Base-by-base conservation (phyloP, 2,888 invertebrate genomes). In the Melanostoma mellinum region DNA sequence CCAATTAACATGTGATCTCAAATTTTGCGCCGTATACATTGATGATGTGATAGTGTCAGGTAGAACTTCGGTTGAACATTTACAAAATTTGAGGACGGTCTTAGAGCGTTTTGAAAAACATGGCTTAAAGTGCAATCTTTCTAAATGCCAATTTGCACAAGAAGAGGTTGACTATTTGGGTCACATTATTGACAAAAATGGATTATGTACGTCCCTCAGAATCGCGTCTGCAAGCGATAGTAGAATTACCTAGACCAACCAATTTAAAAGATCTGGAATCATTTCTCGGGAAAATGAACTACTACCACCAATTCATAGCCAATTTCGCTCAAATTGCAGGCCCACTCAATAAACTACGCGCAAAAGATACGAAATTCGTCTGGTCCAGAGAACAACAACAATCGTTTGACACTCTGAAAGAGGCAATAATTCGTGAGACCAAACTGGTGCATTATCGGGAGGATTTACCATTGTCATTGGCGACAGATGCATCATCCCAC, bases 81-180 rank as follows among this genome's bases (percentile, higher is more conserved):
- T 63, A 8, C 35, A 50, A 50, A 50, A 63, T 20, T 30, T 63
- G 1, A 38, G 20, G 4, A 38, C 10, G 38, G 55, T 10, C 10
- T 55, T 36, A 61, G 61, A 48, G 20, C 61, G 48, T 36, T 48
- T 61, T 61, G 61, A 61, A 48, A 8, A 3, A 36, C 48, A 48
- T 8, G 61, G 36, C 6, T 30, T 61, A 3, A 48, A 36, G 36
- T 48, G 48, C 4, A 30, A 50, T 9, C 50, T 63, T 9, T 8
- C 8, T 20, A 38, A 50, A 61, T 48, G 48, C 6, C 36, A 48
- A 20, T 61, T 61, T 48, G 61, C 48, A 8, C 36, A 50, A 38
- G 38, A 38, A 5, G 38, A 63, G n/a, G 3, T 61, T 9, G 48
- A 35, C 4, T 46, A 61, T 4, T 36, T 48, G 8, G 61, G 48